phyloP scores from a whole-genome alignment of 2,113 vertebrate species.

The Alexandromys fortis region DNA sequence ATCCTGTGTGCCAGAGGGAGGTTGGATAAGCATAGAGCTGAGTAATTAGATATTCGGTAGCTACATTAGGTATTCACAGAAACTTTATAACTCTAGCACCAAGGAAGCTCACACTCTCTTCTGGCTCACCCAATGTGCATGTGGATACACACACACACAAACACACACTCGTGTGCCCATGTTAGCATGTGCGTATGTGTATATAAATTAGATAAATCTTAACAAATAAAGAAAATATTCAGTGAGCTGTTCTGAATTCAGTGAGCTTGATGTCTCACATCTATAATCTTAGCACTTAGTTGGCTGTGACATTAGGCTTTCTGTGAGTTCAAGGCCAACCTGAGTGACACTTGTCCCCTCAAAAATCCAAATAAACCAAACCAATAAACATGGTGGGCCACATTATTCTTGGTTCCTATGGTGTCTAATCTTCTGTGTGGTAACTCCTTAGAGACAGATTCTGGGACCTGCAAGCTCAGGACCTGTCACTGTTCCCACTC shows the following conservation, averaged over 20 bases:
- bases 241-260: neutral
- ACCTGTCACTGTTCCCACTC: neutral
- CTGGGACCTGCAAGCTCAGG: neutral
- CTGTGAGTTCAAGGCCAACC: neutral
- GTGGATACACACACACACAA: accelerated
- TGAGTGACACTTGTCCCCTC: neutral
- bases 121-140: too few species aligned
- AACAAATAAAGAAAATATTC: neutral
- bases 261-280: neutral
- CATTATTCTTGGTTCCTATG: neutral
- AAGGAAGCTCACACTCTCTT: neutral
- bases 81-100: neutral
- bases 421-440: neutral
- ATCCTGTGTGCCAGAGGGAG: neutral
- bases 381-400: neutral
- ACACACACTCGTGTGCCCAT: neutral
- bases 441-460: neutral
- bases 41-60: neutral
- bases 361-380: neutral
- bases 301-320: neutral
- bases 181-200: too few species aligned
- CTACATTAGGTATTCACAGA: neutral
- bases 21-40: neutral
- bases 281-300: neutral
- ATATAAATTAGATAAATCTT: neutral